Conservation (phyloP, 2,113 vertebrate genomes). For the Turnix velox region DNA sequence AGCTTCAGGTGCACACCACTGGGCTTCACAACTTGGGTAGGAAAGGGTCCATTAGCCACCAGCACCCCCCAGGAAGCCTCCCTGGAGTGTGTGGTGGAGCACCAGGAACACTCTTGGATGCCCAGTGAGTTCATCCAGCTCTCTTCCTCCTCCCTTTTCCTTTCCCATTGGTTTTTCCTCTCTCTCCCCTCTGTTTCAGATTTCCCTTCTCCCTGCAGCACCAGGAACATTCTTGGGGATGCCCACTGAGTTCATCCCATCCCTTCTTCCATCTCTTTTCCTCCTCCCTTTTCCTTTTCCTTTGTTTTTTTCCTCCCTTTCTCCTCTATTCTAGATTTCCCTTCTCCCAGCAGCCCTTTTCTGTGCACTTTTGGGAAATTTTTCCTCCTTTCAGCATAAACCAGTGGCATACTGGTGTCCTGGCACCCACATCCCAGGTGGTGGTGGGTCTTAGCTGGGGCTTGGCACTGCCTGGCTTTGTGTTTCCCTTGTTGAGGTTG, state of each 20-base stretch:
- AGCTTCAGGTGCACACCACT: conserved; percentile 95
- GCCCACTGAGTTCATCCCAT: fast-evolving
- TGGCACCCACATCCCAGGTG: neutral
- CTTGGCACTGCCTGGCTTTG: neutral
- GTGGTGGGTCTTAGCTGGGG: fast-evolving
- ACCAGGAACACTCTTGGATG: fast-evolving
- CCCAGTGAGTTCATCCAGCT: fast-evolving
- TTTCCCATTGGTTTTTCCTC: neutral
- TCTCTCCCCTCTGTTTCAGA: neutral
- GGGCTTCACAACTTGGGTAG: conserved; percentile 88
- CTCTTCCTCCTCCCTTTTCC: too few relatives aligned
- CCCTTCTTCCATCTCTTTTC: too few relatives aligned
- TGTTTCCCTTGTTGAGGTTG: neutral
- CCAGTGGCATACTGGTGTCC: neutral
- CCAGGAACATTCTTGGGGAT: fast-evolving
- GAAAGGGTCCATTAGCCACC: neutral
- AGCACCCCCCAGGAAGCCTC: neutral
- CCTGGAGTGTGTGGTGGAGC: fast-evolving
- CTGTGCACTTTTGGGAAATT: neutral
- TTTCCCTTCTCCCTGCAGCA: neutral
- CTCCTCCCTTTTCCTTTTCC: too few relatives aligned
- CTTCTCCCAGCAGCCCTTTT: neutral
- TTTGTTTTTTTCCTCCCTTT: neutral
- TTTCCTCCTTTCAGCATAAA: neutral
- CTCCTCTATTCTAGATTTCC: neutral